Evolutionary conservation across 2,888 invertebrate species (phyloP).

Genomic region (Diaprepes abbreviatus): DNA sequence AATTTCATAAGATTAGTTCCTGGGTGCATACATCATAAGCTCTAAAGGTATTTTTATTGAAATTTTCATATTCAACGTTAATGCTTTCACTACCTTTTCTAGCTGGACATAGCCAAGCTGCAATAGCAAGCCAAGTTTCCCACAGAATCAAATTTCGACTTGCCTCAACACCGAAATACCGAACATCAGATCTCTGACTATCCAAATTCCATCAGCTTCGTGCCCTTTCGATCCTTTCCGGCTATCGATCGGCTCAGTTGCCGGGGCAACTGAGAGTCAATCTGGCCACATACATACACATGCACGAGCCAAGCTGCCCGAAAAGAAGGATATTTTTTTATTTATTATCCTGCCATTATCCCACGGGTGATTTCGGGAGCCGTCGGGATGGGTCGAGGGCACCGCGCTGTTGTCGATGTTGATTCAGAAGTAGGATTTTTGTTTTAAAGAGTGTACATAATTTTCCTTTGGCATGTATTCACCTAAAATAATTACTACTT

Average conservation of each 20-base stretch:
- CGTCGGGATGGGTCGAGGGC: constrained; percentile 43
- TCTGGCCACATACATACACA: constrained; percentile 50
- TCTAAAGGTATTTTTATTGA: no score
- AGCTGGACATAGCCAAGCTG: no score
- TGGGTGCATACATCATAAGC: no score
- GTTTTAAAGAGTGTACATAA: no score
- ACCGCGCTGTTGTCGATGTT: constrained; percentile 31
- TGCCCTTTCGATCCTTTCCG: constrained; percentile 43
- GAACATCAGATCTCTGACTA: constrained; percentile 39
- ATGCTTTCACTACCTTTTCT: no score
- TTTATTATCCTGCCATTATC: constrained; percentile 48
- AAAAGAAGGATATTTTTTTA: constrained; percentile 49
- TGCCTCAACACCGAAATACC: neutral
- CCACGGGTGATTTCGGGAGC: constrained; percentile 48
- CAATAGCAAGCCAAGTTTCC: neutral
- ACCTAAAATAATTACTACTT: no score
- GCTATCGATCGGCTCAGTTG: constrained; percentile 49
- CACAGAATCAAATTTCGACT: neutral
- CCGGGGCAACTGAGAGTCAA: constrained; percentile 49
- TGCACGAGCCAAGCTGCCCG: constrained; percentile 49
- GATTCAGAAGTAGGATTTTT: constrained; percentile 13
- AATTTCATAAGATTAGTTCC: no score
- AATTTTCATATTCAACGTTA: no score
- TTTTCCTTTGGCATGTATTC: no score
- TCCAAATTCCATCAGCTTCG: constrained; percentile 34